phyloP scores from a whole-genome alignment of 2,888 invertebrate species.

The Philaethria dido region DNA sequence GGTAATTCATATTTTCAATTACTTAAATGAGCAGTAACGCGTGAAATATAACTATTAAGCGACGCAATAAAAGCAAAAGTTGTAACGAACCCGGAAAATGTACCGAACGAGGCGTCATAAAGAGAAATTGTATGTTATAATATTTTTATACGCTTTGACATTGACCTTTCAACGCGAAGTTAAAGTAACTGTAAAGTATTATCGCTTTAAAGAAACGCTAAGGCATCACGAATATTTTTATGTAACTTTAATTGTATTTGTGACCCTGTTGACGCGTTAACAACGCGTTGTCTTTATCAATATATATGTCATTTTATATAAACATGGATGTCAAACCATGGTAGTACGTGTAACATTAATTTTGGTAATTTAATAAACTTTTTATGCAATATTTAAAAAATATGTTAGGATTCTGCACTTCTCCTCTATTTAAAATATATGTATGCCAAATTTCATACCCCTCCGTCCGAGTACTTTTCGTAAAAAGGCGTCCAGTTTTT shows the following conservation, averaged over 20 bases:
- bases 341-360: no score
- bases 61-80: constrained; percentile 7
- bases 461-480: no score
- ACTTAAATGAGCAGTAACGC: background rate
- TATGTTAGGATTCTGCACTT: no score
- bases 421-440: no score
- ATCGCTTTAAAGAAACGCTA: constrained; percentile 37
- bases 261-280: no score
- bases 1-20: constrained; percentile 6
- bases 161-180: constrained; percentile 39
- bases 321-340: no score
- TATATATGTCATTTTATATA: no score
- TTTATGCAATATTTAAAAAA: no score
- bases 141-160: constrained; percentile 35
- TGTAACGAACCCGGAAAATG: constrained; percentile 21
- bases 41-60: constrained; percentile 16
- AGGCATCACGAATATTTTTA: constrained; percentile 30
- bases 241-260: constrained; percentile 6
- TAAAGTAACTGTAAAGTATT: constrained; percentile 32
- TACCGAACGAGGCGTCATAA: background rate
- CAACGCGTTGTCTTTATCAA: no score
- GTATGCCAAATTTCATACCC: no score
- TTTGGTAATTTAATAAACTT: no score
- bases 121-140: constrained; percentile 7
- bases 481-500: no score